Conservation (phyloP, 2,888 invertebrate genomes). For the Lasioglossum villosulum region DNA sequence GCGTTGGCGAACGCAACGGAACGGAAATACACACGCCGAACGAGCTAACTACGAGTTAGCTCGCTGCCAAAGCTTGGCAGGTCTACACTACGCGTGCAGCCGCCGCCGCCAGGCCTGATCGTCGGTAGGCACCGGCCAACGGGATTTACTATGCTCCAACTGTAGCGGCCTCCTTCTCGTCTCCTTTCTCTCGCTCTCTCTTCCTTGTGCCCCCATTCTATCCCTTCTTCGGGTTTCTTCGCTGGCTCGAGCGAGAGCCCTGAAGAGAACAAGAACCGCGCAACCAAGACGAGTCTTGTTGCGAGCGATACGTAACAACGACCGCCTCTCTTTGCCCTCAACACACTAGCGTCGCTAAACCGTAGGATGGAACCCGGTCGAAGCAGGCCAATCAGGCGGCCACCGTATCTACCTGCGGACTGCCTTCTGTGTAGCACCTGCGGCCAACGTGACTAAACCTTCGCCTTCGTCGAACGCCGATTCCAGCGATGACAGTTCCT, state of each 20-base stretch:
- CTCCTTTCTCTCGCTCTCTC: not conserved
- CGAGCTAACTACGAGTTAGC: constrained; percentile 64
- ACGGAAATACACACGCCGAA: constrained; percentile 78
- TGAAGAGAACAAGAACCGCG: constrained; percentile 46
- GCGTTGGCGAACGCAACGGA: constrained; percentile 66
- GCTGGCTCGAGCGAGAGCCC: constrained; percentile 22
- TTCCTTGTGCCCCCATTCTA: not conserved
- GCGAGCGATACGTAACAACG: constrained; percentile 75
- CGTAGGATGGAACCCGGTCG: constrained; percentile 79
- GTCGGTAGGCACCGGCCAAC: constrained; percentile 75
- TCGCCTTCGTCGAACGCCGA: constrained; percentile 79
- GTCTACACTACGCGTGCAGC: constrained; percentile 62
- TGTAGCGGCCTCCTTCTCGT: constrained; percentile 59
- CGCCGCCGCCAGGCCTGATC: constrained; percentile 43
- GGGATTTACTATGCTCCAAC: constrained; percentile 78
- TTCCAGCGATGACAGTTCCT: constrained; percentile 72
- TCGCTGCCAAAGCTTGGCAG: constrained; percentile 79
- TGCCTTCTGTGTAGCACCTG: constrained; percentile 81
- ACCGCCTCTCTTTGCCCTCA: constrained; percentile 75
- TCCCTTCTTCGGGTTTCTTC: constrained; percentile 30
- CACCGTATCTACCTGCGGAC: constrained; percentile 81
- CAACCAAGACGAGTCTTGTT: constrained; percentile 68
- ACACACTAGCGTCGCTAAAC: constrained; percentile 70
- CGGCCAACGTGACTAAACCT: constrained; percentile 70
- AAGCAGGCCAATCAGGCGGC: constrained; percentile 83